A percentile compares a stretch with the other conserved stretches of the same genome.
Conservation (phyloP, 2,797 vertebrate species). For the Macrochelys suwanniensis region DNA sequence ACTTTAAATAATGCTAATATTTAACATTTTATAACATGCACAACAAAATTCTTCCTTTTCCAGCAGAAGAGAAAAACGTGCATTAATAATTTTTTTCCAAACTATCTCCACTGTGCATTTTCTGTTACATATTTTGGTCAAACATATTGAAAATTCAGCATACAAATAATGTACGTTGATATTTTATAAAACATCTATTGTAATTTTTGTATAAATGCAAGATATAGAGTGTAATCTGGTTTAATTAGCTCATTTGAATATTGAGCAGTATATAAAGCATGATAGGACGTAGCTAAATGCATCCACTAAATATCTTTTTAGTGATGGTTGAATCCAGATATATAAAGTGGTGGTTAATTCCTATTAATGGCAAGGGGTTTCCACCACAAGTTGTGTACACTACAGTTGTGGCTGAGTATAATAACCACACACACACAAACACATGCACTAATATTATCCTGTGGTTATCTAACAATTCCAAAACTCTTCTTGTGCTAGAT, state of each 20-base stretch:
- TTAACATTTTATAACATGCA: conserved; percentile 82
- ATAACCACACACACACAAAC: conserved; percentile 46
- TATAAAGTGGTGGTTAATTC: conserved; percentile 69
- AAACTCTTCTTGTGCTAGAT: conserved; percentile 55
- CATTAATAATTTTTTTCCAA: conserved; percentile 79
- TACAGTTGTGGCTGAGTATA: conserved; percentile 45
- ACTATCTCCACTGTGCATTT: conserved; percentile 69
- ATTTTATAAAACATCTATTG: conserved; percentile 47
- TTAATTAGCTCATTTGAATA: conserved; percentile 74
- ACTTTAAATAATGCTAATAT: conserved; percentile 85
- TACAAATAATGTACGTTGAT: conserved; percentile 40
- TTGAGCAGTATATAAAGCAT: conserved; percentile 51
- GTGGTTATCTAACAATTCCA: conserved; percentile 59
- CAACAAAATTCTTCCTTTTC: conserved; percentile 80
- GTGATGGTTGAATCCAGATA: conserved; percentile 32
- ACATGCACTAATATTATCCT: not conserved
- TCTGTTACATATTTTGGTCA: conserved; percentile 71
- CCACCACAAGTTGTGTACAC: conserved; percentile 65
- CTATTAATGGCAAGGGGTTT: conserved; percentile 65
- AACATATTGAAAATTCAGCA: conserved; percentile 70
- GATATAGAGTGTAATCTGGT: conserved; percentile 60
- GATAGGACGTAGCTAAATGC: conserved; percentile 59
- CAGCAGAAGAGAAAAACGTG: conserved; percentile 69
- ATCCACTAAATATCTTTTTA: conserved; percentile 21
- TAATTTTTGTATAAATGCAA: conserved; percentile 54